These are phyloP conservation scores for Tautogolabrus adspersus DNA, from an alignment of 2,113 vertebrate species.

Conservation along the genomic window DNA sequence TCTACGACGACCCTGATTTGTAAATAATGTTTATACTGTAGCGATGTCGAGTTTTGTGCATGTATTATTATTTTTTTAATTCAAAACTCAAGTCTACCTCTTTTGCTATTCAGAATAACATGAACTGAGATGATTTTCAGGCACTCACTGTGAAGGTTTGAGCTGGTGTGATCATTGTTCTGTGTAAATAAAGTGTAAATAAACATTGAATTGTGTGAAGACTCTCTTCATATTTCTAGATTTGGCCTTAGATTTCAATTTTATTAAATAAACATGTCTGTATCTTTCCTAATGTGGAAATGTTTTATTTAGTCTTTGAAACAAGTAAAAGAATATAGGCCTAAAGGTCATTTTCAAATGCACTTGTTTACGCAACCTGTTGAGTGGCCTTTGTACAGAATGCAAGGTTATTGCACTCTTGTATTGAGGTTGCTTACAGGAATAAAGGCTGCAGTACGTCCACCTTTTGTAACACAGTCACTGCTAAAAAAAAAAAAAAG, in stretches of 20 bases:
- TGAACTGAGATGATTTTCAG: conserved; percentile 8
- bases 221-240: background rate
- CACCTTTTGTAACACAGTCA: background rate
- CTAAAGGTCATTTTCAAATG: too few relatives aligned
- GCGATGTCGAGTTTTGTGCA: conserved; percentile 59
- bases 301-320: too few relatives aligned
- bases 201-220: conserved; percentile 15
- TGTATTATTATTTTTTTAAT: conserved; percentile 45
- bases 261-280: too few relatives aligned
- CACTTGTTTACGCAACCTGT: too few relatives aligned
- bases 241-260: background rate
- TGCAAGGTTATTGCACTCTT: too few relatives aligned
- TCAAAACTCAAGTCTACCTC: conserved; percentile 77
- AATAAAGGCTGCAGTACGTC: too few relatives aligned
- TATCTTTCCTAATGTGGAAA: too few relatives aligned
- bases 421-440: too few relatives aligned
- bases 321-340: too few relatives aligned
- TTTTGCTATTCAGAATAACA: conserved; percentile 38
- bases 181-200: conserved; percentile 68
- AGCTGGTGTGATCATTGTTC: conserved; percentile 23
- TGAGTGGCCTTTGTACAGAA: too few relatives aligned
- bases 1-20: conserved; percentile 22
- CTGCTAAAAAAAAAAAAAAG: too few relatives aligned
- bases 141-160: conserved; percentile 42
- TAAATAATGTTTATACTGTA: conserved; percentile 71